Evolutionary conservation across 2,797 vertebrate species (phyloP).

Genomic region (Aeoliscus strigatus): DNA sequence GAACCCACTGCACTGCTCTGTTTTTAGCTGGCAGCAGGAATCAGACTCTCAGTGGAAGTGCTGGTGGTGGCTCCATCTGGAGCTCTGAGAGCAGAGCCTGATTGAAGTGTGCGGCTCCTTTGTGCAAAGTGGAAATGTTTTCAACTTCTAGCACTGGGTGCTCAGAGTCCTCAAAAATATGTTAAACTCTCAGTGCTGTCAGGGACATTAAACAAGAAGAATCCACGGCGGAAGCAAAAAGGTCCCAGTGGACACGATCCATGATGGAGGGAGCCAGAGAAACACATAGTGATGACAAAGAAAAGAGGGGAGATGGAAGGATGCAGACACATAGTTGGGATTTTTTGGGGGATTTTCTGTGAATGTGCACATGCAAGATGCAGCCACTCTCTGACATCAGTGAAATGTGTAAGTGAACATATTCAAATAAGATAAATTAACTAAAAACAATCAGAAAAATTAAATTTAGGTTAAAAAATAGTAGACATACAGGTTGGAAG

Average conservation of each 20-base stretch:
- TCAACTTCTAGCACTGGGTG: slow-evolving; percentile 30
- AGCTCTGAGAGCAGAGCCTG: slow-evolving; percentile 49
- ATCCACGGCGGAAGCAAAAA: slow-evolving; percentile 16
- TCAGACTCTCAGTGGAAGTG: slow-evolving; percentile 55
- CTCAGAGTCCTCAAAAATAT: slow-evolving; percentile 29
- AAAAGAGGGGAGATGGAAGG: slow-evolving; percentile 7
- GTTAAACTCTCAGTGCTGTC: slow-evolving; percentile 37
- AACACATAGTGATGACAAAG: slow-evolving; percentile 19
- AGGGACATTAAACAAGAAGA: slow-evolving; percentile 44
- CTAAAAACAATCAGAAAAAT: too few species aligned
- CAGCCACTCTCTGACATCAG: too few species aligned
- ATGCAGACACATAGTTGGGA: neutral
- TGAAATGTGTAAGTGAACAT: neutral
- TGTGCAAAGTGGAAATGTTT: slow-evolving; percentile 50
- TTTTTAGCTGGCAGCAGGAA: slow-evolving; percentile 46
- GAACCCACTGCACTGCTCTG: slow-evolving; percentile 33
- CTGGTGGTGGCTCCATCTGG: slow-evolving; percentile 52
- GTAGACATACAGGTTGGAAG: too few species aligned
- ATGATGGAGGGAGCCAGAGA: slow-evolving; percentile 25
- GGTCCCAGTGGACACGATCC: slow-evolving; percentile 29
- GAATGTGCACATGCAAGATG: too few species aligned
- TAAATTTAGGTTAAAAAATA: too few species aligned
- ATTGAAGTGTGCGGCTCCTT: slow-evolving; percentile 43
- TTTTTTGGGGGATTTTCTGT: slow-evolving; percentile 2
- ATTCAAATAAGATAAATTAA: too few species aligned